phyloP scores from a whole-genome alignment of 2,797 vertebrate species.

The Phrynocephalus vlangalii region DNA sequence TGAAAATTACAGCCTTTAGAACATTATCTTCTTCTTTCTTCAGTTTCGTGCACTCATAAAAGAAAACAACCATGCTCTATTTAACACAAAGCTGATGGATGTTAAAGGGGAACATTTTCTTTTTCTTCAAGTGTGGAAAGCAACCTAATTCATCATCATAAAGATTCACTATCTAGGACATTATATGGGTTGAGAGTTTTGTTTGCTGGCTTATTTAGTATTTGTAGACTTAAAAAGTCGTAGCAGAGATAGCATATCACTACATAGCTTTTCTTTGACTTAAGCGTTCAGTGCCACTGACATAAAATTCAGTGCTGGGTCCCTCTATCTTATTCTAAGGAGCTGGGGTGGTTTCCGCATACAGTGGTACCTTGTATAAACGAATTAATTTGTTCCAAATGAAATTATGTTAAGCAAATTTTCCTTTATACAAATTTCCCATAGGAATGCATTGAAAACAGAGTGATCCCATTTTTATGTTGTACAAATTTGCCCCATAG shows the following conservation, averaged over 20 bases:
- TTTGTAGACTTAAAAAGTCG: conserved; percentile 11
- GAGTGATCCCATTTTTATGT: too few relatives aligned
- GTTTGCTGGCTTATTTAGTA: neutral
- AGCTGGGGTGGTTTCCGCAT: conserved; percentile 3
- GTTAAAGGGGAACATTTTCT: conserved; percentile 27
- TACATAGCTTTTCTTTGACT: neutral
- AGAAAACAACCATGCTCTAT: neutral
- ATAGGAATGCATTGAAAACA: too few relatives aligned
- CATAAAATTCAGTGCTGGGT: neutral
- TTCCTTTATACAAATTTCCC: too few relatives aligned
- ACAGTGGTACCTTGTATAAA: too few relatives aligned
- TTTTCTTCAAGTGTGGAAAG: neutral
- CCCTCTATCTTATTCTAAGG: neutral
- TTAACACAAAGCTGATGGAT: conserved; percentile 14
- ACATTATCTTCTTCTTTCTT: neutral
- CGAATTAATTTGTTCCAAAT: too few relatives aligned
- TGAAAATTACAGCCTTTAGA: neutral
- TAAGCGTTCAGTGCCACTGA: conserved; percentile 29
- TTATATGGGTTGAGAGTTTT: neutral
- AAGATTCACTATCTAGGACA: conserved; percentile 6
- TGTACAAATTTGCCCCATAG: too few relatives aligned
- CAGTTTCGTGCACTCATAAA: neutral
- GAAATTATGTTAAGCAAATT: too few relatives aligned
- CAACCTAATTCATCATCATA: neutral
- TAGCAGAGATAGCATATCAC: conserved; percentile 1